Base-by-base conservation (phyloP, 1,140 invertebrate genomes). In the Drosophila biarmipes region DNA sequence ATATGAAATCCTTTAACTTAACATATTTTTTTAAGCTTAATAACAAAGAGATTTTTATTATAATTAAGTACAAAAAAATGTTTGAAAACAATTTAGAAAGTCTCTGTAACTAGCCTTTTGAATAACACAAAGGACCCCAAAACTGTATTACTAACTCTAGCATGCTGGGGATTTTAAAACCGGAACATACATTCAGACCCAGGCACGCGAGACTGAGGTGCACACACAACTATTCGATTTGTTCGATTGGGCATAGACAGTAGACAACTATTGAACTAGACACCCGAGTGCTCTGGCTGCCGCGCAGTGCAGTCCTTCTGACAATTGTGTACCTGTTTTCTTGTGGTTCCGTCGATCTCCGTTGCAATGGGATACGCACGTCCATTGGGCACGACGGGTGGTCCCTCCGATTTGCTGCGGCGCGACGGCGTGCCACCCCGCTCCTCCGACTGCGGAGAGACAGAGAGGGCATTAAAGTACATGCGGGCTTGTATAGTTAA, bases 371-470 rank as follows among this genome's bases (percentile, higher is more conserved):
- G 82, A 91, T 87, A 92, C 53, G 90, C 80, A 51, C 94, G 66
- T 92, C 93, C 90, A 93, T 94, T 76, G 93, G 93, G 72, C 92
- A 93, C 91, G 53, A 78, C 90, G 72, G 91, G 93, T 34, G 95
- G 95, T 37, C 95, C 95, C 84, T 95, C 95, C 42, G 95, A 96
- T 92, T 95, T 95, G 93, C 95, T 96, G 78, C 95, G 93, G 35
- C 95, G 92, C 52, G 93, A 93, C 68, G 93, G 92, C 79, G 92
- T 91, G 61, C 92, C 92, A 58, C 92, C 92, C 58, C 94, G 91
- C 73, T 93, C 93, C 92, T 93, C 93, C 71, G 93, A 94, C 94
- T 94, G 92, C 67, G 53, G 37, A 35, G 7, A 68, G 12, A 43
- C 14, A 38, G 19, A 75, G 21, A 29, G n/a, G n/a, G 43, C 14